Base-by-base conservation (phyloP, 2,113 vertebrate species). In the Neotoma lepida region DNA sequence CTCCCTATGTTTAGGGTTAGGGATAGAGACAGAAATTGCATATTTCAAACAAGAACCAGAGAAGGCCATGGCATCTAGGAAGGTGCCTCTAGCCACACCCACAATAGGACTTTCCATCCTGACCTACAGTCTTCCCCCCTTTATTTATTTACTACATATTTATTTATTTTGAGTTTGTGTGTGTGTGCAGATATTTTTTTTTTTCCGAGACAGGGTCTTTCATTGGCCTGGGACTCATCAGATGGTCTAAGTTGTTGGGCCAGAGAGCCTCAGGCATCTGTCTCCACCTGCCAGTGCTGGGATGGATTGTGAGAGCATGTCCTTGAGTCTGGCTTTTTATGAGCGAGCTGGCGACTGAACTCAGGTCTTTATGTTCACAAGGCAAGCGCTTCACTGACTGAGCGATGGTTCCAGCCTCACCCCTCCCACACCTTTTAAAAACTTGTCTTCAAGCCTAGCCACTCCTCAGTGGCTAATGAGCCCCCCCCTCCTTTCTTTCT, bases 21-120 rank as follows among this genome's bases (percentile, higher is more conserved):
- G 92, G 94, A 91, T 89, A 96, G 86, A 97, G 92, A 90, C 54
- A 93, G 77, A 97, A 97, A 96, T 86, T 1, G 86, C 82, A 90
- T 66, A 93, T 92, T 86, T 97, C 74, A 93, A 91, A 97, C 88
- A 93, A 94, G 94, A 93, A 88, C 91, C 86, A 86, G 96, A 97
- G 54, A 46, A 33, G 17, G n/a, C 9, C 35, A 3, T 13, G 10
- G 17, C 18, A 49, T 9, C 3, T 8, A 46, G 33, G 4, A 30
- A 86, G 30, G 10, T 66, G 18, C 30, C 28, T 33, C 9, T 20
- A 46, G 28, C 9, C 61, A 49, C 41, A 46, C 2, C 15, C 14
- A 22, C 28, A 46, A 6, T 26, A 46, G 33, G 15, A 33, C 2
- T 66, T 28, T 46, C 14, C 41, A 30, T 14, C 39, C 81, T 1